Evolutionary conservation across 2,888 invertebrate genomes (phyloP), one percentile per base, ranked within the genome.

Genomic region (Drosophila neonasuta): DNA sequence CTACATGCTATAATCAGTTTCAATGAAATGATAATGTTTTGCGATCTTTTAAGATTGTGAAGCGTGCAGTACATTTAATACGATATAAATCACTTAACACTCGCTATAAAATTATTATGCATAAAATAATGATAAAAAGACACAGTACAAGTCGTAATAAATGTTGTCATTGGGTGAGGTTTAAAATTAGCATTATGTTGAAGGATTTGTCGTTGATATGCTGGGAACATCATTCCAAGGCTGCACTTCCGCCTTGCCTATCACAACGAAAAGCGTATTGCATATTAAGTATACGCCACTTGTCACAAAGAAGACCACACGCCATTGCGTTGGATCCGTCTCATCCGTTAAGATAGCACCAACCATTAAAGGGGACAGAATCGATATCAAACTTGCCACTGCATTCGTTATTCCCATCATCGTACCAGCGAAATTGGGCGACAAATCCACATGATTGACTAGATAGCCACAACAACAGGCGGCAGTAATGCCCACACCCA

Each of bases 391-490:
- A 30, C 11, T 30, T 9, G 13, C n/a, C 2, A 46, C 46, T 7
- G 93, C 92, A 88, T 95, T 95, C 0, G 94, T 94, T 32, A 95
- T 92, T 0, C 95, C 95, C 94, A 95, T 94, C 77, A 95, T 90
- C 1, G 93, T 92, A 0, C 95, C 95, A 2, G 95, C 94, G 78
- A 93, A 94, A 74, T 94, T 94, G 0, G 95, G 94, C 3, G 95
- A 93, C 44, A 95, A 90, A 85, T 95, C 95, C 84, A 95, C 93
- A 73, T 94, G 94, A 86, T 94, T 95, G 0, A 94, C 92, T 68
- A 93, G 92, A 77, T 93, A 94, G 5, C 94, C 94, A 62, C 93
- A 92, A 68, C 92, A 93, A 30, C 92, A 92, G 1, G 92, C 93
- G 0, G 94, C 92, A 81, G 94, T 94, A 7, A 93, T 90, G 0